Base-by-base conservation (phyloP, 2,113 vertebrate genomes). In the Scopus umbretta region DNA sequence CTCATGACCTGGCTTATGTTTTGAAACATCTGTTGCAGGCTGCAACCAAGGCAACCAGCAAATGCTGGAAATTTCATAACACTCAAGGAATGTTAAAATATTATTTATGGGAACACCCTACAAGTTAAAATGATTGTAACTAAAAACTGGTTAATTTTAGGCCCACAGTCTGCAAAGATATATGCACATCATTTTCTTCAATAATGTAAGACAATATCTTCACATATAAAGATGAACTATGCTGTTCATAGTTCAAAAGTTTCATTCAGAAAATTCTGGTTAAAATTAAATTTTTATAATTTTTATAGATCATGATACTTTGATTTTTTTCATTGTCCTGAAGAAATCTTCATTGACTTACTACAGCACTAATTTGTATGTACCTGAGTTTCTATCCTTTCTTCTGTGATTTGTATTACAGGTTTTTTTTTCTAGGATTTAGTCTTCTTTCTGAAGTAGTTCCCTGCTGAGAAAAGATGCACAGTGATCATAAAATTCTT, bases 11-110 rank as follows among this genome's bases (percentile, higher is more conserved):
- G 61, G 61, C 66, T 87, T 81, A 82, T 63, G 89, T 94, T 97
- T 93, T 92, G 70, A 96, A 94, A 95, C 92, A 95, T 95, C 92
- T 97, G 92, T 91, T 96, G 47, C 45, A 12, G 25, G 21, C 52
- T 94, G 86, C 70, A 95, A 91, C 94, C 70, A 92, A 90, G 91
- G 74, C 86, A 97, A 94, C 92, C 32, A 92, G 42, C 40, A 92
- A 95, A 92, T 63, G 20, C 45, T 97, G 65, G 52, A 92, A 87
- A 92, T 94, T 96, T 92, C 62, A 72, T 96, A 94, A 96, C 43
- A 38, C 56, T 85, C 82, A 25, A 87, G 86, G 94, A 94, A 97
- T 92, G 95, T 52, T 91, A 67, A 94, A 88, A 86, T 61, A 75
- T 85, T 95, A 47, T 92, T 94, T 87, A 49, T 58, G 72, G 89